These are phyloP conservation scores for Nasonia oneida DNA, from an alignment of 2,888 invertebrate genomes.

Conservation along the genomic window DNA sequence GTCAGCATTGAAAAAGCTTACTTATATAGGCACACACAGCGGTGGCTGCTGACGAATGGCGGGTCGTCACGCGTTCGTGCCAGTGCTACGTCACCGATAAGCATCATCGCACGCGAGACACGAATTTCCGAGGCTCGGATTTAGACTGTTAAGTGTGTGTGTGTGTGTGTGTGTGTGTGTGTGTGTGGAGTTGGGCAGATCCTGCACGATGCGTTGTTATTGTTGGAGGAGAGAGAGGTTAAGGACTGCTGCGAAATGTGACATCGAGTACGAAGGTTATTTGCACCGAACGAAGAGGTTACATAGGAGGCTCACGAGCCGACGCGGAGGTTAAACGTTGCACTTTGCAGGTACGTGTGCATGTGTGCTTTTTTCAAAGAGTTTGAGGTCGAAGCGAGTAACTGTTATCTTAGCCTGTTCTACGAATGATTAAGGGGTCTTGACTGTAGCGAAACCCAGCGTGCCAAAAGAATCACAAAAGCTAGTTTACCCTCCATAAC, in stretches of 20 bases:
- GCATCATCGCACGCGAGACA: slow-evolving; percentile 21
- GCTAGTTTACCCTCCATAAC: too few relatives aligned
- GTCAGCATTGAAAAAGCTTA: background rate
- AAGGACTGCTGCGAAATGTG: background rate
- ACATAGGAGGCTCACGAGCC: too few relatives aligned
- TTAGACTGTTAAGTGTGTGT: background rate
- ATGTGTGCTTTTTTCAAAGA: background rate
- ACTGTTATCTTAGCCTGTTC: too few relatives aligned
- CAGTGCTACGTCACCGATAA: slow-evolving; percentile 30
- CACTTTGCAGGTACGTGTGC: background rate
- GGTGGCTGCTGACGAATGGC: slow-evolving; percentile 28
- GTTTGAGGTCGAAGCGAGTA: background rate
- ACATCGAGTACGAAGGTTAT: background rate
- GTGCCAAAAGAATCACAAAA: too few relatives aligned
- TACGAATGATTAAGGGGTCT: too few relatives aligned
- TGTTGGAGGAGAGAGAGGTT: background rate
- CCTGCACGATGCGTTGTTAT: background rate
- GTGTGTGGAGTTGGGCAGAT: background rate
- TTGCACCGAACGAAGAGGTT: background rate
- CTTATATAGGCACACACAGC: too few relatives aligned
- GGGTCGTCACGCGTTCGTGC: slow-evolving; percentile 27
- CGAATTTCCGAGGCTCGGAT: background rate
- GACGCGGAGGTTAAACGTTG: background rate
- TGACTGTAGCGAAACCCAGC: too few relatives aligned
- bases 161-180: too few relatives aligned